Percentiles rank a stretch among this genome's conserved stretches.
Evolutionary conservation across 2,113 vertebrate genomes (phyloP).

Genomic region (Nyctereutes procyonoides): DNA sequence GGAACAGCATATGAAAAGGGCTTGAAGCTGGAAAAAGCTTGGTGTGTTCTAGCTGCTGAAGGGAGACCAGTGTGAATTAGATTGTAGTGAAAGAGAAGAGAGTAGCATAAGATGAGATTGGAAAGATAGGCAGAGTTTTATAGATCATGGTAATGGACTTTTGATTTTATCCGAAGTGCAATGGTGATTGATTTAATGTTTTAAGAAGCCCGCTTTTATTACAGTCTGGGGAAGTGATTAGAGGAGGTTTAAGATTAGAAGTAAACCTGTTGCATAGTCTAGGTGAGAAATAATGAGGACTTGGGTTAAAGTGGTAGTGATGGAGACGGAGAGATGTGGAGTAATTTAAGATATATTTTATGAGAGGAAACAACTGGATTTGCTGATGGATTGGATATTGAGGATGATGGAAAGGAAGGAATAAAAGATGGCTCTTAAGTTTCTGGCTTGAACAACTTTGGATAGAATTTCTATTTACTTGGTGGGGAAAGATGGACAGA

Average conservation of each 20-base stretch:
- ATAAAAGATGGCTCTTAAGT: background rate
- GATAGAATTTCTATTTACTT: background rate
- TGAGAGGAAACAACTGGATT: background rate
- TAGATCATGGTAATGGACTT: conserved; percentile 18
- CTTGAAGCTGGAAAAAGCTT: conserved; percentile 12
- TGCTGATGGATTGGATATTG: background rate
- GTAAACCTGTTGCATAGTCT: conserved; percentile 2
- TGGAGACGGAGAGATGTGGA: background rate
- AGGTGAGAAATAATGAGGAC: conserved; percentile 10
- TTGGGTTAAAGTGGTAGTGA: background rate
- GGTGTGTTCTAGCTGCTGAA: background rate
- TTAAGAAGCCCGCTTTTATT: background rate
- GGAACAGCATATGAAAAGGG: background rate
- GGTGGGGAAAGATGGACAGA: background rate
- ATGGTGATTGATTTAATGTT: conserved; percentile 17
- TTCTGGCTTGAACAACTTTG: conserved; percentile 3
- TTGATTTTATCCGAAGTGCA: conserved; percentile 33
- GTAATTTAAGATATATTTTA: conserved; percentile 23
- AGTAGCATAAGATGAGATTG: background rate
- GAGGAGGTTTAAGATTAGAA: conserved; percentile 17
- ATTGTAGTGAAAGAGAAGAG: background rate
- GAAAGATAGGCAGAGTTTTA: conserved; percentile 36
- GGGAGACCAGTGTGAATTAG: background rate
- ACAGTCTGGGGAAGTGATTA: background rate
- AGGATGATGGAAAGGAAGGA: background rate